Conservation (phyloP, 2,113 vertebrate species). For the Elachura formosa region DNA sequence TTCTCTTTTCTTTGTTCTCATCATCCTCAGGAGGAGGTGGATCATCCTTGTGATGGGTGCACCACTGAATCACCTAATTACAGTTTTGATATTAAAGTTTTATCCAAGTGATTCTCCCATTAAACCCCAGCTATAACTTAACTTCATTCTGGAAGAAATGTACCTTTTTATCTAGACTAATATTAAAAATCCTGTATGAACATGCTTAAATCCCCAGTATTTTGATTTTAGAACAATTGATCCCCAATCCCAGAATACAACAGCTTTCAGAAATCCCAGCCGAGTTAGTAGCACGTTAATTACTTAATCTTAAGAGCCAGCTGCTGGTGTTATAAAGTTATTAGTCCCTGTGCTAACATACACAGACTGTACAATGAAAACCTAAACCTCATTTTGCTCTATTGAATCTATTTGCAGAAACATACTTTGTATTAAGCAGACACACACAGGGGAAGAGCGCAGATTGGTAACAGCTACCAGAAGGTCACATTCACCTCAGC, state of each 20-base stretch:
- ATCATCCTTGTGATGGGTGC: conserved; percentile 99
- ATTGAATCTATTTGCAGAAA: background rate
- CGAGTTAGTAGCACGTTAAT: background rate
- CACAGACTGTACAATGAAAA: background rate
- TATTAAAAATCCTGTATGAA: background rate
- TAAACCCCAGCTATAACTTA: background rate
- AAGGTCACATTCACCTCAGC: background rate
- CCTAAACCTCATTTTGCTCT: background rate
- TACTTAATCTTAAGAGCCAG: background rate
- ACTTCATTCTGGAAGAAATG: background rate
- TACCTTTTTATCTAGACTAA: background rate
- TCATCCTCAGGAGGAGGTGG: conserved; percentile 97
- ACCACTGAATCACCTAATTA: conserved; percentile 97
- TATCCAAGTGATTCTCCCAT: background rate
- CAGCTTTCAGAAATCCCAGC: background rate
- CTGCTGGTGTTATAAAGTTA: background rate
- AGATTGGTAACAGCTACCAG: background rate
- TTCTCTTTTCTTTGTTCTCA: conserved; percentile 99
- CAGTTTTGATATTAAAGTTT: background rate
- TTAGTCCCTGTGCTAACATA: background rate
- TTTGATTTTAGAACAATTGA: background rate
- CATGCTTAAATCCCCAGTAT: background rate
- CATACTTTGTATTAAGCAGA: background rate
- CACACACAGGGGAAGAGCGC: fast-evolving
- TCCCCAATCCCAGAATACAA: background rate